Percentiles rank a stretch among this genome's conserved stretches.
These are phyloP conservation scores for Bellardia bayeri DNA, from an alignment of 2,888 invertebrate species.

Conservation along the genomic window DNA sequence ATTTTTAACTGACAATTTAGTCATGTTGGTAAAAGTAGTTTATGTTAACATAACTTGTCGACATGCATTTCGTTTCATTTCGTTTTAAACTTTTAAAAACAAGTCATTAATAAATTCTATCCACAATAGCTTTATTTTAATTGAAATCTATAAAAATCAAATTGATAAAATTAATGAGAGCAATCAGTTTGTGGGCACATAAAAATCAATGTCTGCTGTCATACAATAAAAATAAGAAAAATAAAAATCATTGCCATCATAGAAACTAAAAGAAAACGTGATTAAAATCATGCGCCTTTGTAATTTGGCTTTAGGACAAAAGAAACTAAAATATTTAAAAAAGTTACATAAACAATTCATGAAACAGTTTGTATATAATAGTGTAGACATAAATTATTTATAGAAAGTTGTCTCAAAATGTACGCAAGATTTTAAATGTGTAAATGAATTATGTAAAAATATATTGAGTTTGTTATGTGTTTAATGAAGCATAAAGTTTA, in stretches of 20 bases:
- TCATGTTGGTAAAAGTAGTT: conserved; percentile 55
- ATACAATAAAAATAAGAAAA: conserved; percentile 6
- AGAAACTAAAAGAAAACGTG: conserved; percentile 9
- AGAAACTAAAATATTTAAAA: conserved; percentile 14
- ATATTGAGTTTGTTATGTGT: too few relatives aligned
- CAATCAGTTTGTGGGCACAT: conserved; percentile 27
- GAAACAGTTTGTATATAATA: too few relatives aligned
- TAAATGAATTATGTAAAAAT: too few relatives aligned
- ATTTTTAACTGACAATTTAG: conserved; percentile 7
- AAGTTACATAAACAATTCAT: not conserved
- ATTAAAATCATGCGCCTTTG: conserved; percentile 14
- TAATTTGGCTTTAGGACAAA: conserved; percentile 3
- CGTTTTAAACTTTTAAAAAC: not conserved
- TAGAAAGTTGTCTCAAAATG: too few relatives aligned
- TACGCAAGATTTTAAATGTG: too few relatives aligned
- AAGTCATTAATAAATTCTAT: conserved; percentile 7
- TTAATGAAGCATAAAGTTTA: too few relatives aligned
- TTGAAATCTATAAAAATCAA: conserved; percentile 49
- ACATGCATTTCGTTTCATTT: conserved; percentile 8
- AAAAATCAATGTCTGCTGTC: conserved; percentile 20
- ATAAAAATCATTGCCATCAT: conserved; percentile 3
- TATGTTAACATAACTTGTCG: conserved; percentile 15
- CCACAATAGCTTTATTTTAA: conserved; percentile 39
- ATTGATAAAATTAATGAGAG: conserved; percentile 31
- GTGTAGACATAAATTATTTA: not conserved